Evolutionary conservation across 2,797 vertebrate genomes (phyloP).

Genomic region (Lepus oiostolus): DNA sequence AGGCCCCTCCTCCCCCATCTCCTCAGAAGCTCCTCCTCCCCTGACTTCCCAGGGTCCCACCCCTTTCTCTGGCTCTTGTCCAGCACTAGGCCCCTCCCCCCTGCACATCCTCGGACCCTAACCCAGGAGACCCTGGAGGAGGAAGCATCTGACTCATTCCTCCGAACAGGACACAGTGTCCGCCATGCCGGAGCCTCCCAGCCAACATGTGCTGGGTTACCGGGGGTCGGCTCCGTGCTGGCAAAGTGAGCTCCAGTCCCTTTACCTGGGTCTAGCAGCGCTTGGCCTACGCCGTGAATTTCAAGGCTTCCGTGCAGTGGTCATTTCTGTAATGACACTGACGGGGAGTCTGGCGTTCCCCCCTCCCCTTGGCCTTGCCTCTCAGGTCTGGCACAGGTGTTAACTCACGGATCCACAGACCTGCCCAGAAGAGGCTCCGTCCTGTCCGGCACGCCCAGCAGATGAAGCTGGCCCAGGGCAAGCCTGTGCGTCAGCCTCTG

Average conservation of each 20-base stretch:
- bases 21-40: neutral
- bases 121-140: neutral
- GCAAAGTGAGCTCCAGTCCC: neutral
- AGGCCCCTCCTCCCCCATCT: neutral
- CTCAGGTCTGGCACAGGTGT: no score
- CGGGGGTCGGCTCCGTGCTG: accelerated
- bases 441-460: no score
- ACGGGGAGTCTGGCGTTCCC: neutral
- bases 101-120: no score
- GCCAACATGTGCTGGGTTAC: neutral
- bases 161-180: accelerated
- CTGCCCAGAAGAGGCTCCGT: neutral
- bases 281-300: no score
- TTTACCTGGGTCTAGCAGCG: neutral
- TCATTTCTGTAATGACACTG: no score
- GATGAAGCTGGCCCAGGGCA: neutral
- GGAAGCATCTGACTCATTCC: neutral
- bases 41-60: no score
- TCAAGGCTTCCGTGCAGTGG: neutral
- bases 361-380: no score
- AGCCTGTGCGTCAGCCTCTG: neutral
- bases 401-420: neutral
- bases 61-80: neutral
- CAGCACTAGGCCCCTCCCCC: no score
- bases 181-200: neutral